Conservation (phyloP, 2,888 invertebrate genomes). For the Spisula solida region DNA sequence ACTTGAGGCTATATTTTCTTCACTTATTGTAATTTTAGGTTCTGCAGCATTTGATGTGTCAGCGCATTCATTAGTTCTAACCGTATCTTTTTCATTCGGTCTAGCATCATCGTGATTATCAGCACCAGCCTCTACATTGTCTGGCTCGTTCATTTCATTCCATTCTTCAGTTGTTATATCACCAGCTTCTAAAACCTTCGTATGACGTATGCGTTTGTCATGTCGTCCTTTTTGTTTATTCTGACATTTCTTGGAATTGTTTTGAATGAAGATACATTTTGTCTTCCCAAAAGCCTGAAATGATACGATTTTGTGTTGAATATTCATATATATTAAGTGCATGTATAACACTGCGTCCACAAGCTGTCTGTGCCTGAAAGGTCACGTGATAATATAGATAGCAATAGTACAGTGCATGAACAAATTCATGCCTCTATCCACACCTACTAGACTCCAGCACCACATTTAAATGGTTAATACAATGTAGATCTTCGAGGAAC, state of each 20-base stretch:
- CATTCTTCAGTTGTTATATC: neutral
- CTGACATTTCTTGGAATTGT: conserved; percentile 35
- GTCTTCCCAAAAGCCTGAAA: conserved; percentile 56
- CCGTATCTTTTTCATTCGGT: neutral
- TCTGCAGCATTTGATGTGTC: neutral
- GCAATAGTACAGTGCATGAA: too few species aligned
- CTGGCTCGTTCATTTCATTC: neutral
- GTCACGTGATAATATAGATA: too few species aligned
- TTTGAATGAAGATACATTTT: conserved; percentile 60
- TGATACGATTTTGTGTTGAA: too few species aligned
- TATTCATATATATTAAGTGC: too few species aligned
- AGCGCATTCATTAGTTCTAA: neutral
- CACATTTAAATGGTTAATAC: too few species aligned
- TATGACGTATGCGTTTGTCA: neutral
- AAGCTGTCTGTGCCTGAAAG: too few species aligned
- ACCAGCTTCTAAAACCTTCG: neutral
- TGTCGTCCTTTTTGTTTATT: neutral
- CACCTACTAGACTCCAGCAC: too few species aligned
- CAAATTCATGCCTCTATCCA: too few species aligned
- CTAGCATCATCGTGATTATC: neutral
- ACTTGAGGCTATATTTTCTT: neutral
- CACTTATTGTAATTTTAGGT: neutral
- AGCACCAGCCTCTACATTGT: neutral
- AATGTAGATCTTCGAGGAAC: too few species aligned
- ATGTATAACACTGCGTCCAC: too few species aligned